Conservation (phyloP, 2,113 vertebrate species). For the Phaethornis superciliosus region DNA sequence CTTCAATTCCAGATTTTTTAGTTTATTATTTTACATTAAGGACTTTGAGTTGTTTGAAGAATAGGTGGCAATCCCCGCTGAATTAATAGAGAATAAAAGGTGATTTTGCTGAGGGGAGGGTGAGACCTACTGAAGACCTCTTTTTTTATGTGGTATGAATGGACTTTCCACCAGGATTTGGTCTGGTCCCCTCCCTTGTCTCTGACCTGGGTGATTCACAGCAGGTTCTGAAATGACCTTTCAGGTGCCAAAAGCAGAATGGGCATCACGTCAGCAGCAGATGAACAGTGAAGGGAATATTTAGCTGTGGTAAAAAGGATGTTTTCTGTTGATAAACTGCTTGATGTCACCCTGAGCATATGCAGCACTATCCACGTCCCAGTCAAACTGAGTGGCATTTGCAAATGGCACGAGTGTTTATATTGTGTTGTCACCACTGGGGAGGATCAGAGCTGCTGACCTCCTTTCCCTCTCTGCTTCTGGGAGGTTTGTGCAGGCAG, state of each 20-base stretch:
- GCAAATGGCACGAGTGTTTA: background rate
- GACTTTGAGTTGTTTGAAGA: background rate
- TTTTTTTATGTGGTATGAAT: background rate
- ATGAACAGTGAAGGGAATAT: background rate
- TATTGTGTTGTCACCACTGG: fast-evolving
- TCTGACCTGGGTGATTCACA: fast-evolving
- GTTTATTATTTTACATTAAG: background rate
- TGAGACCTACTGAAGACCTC: background rate
- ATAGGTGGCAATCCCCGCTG: background rate
- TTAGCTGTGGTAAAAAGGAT: background rate
- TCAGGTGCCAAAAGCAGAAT: background rate
- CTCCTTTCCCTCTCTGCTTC: background rate
- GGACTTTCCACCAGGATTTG: background rate
- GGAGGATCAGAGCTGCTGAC: background rate
- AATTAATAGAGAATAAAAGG: background rate
- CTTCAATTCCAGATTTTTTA: background rate
- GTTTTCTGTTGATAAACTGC: background rate
- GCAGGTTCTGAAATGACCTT: background rate
- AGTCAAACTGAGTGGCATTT: background rate
- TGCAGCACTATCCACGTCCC: background rate
- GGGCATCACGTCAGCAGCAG: background rate
- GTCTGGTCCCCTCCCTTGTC: background rate
- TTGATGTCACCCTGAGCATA: background rate
- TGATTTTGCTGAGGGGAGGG: background rate
- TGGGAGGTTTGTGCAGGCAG: background rate